Conservation (phyloP, 2,888 invertebrate species). For the Drosophila nr. perissopoda region DNA sequence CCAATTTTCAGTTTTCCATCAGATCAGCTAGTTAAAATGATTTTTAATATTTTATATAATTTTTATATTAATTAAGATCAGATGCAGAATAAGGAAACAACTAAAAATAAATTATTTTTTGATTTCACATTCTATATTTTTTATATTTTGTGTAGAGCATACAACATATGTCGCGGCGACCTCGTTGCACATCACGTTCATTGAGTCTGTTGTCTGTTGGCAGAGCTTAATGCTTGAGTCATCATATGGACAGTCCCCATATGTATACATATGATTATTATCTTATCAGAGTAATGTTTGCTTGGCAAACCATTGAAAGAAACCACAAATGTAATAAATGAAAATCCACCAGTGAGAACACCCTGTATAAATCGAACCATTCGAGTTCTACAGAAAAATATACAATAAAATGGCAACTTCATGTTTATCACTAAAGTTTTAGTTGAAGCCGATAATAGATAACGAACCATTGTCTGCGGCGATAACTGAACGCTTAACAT, state of each 20-base stretch:
- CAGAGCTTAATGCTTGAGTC: slow-evolving; percentile 37
- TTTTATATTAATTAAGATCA: neutral
- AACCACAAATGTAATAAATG: slow-evolving; percentile 41
- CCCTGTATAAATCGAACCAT: slow-evolving; percentile 41
- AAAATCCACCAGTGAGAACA: slow-evolving; percentile 39
- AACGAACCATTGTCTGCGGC: slow-evolving; percentile 15
- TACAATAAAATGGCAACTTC: neutral
- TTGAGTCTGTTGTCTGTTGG: slow-evolving; percentile 14
- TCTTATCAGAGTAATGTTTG: slow-evolving; percentile 47
- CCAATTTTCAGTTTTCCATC: neutral
- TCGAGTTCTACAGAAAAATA: slow-evolving; percentile 1
- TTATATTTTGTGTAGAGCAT: slow-evolving; percentile 13
- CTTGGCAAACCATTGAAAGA: slow-evolving; percentile 14
- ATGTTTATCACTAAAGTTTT: slow-evolving; percentile 33
- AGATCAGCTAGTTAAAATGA: neutral
- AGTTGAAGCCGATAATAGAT: slow-evolving; percentile 41
- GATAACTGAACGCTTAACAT: slow-evolving; percentile 48
- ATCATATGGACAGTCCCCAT: slow-evolving; percentile 32
- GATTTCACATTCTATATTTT: neutral
- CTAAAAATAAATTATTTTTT: slow-evolving; percentile 12
- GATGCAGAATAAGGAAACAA: neutral
- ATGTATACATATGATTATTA: slow-evolving; percentile 10
- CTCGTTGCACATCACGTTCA: slow-evolving; percentile 39
- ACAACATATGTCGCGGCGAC: slow-evolving; percentile 29
- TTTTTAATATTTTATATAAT: too few species aligned